Base-by-base conservation (phyloP, 2,113 vertebrate species). In the Emydura subglobosa region DNA sequence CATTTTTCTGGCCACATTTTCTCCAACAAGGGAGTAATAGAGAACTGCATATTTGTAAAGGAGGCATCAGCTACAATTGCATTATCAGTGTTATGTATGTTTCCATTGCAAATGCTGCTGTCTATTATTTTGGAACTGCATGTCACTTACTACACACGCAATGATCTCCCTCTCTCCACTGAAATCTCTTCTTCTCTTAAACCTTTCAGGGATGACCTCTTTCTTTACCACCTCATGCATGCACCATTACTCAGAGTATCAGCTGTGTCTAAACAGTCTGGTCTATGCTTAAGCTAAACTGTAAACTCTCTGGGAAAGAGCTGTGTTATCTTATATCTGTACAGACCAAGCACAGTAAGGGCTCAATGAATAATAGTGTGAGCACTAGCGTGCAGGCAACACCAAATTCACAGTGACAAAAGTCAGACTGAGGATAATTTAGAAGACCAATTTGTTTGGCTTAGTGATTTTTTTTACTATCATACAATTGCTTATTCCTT, bases 151-250 rank as follows among this genome's bases (percentile, higher is more conserved):
- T 79, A 57, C 16, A 31, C 83, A 86, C 24, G 7, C 54, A 94
- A 76, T 57, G 87, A 83, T 0, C 2, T 5, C 54, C n/a, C 65
- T 16, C 21, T 91, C 39, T 12, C 68, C 27, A 39, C 50, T 47
- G 54, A 74, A 5, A 1, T 80, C 2, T 54, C 49, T 85, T 53
- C 44, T 13, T n/a, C 25, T 27, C 17, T 6, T n/a, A 3, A 25
- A 6, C 8, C 7, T 42, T 39, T 9, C n/a, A 11, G 9, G 0
- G 2, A 51, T 3, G 16, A 16, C 10, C 27, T 54, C 80, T 55
- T 79, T 13, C 16, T 82, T 91, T 14, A 78, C 31, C 25, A 22
- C 29, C 85, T 81, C 2, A 0, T 47, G n/a, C 17, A 11, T 31
- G 34, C n/a, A n/a, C 14, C 7, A 61, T 17, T 8, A 8, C 7